Conservation (phyloP, 2,113 vertebrate species). For the Pterocles gutturalis region DNA sequence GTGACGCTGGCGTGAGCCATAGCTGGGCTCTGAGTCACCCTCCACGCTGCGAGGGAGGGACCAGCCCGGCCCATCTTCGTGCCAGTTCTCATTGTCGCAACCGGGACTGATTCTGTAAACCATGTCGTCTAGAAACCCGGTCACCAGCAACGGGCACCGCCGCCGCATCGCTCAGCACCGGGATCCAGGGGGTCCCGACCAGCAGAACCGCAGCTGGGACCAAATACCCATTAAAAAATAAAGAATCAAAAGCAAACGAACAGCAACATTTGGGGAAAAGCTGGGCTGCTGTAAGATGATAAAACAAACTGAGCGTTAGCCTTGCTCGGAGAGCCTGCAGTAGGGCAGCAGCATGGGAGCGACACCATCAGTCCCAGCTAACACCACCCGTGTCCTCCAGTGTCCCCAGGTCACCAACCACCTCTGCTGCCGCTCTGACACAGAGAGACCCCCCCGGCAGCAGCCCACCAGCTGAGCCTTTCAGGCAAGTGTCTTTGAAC, state of each 20-base stretch:
- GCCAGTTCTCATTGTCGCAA: background rate
- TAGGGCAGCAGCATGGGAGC: background rate
- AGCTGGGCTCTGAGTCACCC: slow-evolving; percentile 34
- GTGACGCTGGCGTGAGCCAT: background rate
- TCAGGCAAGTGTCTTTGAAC: background rate
- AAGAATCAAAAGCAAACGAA: background rate
- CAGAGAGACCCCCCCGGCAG: background rate
- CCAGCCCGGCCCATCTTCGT: background rate
- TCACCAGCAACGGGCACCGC: background rate
- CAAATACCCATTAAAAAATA: rapidly evolving
- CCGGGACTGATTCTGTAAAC: background rate
- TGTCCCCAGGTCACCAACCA: background rate
- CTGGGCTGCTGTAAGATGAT: background rate
- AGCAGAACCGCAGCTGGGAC: background rate
- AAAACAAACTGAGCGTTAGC: rapidly evolving
- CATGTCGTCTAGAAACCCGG: background rate
- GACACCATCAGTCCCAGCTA: background rate
- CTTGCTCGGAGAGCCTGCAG: background rate
- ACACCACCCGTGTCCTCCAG: background rate
- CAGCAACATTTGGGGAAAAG: background rate
- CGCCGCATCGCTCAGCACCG: rapidly evolving
- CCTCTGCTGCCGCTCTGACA: background rate
- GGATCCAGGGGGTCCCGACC: background rate
- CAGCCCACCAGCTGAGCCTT: background rate
- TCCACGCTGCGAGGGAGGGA: background rate